Conservation (phyloP, 2,113 vertebrate species). For the Sakesphorus luctuosus region DNA sequence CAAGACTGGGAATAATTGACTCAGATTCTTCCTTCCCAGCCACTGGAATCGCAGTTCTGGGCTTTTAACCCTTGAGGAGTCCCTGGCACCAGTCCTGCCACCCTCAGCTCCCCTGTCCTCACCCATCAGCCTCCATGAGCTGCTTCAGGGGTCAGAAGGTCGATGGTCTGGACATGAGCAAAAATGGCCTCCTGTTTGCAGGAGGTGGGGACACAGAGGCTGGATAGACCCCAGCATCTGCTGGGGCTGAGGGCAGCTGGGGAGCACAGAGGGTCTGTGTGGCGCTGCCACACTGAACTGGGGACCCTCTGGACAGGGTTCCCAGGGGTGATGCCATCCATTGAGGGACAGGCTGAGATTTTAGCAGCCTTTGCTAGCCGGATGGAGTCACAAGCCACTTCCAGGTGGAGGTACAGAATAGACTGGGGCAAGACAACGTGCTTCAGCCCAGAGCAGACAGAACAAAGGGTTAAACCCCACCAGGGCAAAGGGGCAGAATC, state of each 20-base stretch:
- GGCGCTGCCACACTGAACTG: neutral
- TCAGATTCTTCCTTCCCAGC: conserved; percentile 40
- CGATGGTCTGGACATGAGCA: neutral
- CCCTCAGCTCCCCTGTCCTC: neutral
- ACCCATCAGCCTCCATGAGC: neutral
- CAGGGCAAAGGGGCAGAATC: neutral
- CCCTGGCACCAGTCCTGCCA: neutral
- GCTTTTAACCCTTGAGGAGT: conserved; percentile 37
- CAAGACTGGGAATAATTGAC: conserved; percentile 57
- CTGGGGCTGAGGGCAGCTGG: neutral
- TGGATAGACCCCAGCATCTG: rapidly evolving
- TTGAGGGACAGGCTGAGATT: neutral
- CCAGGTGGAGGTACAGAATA: neutral
- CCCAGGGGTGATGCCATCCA: neutral
- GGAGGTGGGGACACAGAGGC: rapidly evolving
- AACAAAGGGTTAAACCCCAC: neutral
- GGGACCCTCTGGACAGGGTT: neutral
- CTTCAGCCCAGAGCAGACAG: rapidly evolving
- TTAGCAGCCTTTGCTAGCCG: neutral
- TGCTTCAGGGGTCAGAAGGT: neutral
- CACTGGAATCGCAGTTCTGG: neutral
- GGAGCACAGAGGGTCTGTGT: neutral
- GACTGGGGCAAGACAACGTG: neutral
- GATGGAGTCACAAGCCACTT: neutral
- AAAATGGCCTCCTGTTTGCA: neutral